Evolutionary conservation across 2,113 vertebrate species (phyloP), one percentile per base, ranked within the genome.

Genomic region (Turdus rufiventris): DNA sequence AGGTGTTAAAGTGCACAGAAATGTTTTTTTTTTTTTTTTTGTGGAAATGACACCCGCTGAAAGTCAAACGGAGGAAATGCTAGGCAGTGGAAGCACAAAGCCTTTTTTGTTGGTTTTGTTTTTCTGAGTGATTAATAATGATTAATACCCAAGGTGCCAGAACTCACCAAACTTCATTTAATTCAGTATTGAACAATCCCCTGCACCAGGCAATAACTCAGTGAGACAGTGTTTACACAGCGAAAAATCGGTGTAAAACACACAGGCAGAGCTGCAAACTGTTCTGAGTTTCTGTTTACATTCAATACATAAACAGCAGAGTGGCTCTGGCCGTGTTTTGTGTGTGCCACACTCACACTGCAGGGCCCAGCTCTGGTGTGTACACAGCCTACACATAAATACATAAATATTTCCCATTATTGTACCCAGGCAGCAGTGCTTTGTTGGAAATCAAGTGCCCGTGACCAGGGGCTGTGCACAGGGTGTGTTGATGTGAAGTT

Each of bases 321-420:
- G 66, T 19, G 14, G 43, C 43, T 85, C 12, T 20, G 53, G 43
- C 38, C 28, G 3, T 31, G 62, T 58, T 79, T 58, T 66, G 28
- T 76, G 85, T 36, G 61, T 65, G 29, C 80, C 65, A 15, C 81
- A 71, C 74, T 36, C 54, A 38, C 42, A 29, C 3, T 45, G 29
- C 1, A 1, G 56, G 29, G 70, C 51, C 42, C 54, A 82, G 58
- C 50, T 82, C 62, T 70, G n/a, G 18, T 62, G 57, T 82, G 82
- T 68, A 51, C n/a, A 45, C 68, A 82, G 34, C n/a, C 66, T 62
- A 57, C 57, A 38, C 38, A 38, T 38, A 38, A 38, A 38, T 38
- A 76, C 58, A 76, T 87, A 92, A 94, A 85, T 96, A 93, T 85
- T 97, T 85, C 54, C 63, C 56, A 83, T 95, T 89, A 80, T 83